Conservation (phyloP, 2,797 vertebrate species). For the Spinus olivaceus region DNA sequence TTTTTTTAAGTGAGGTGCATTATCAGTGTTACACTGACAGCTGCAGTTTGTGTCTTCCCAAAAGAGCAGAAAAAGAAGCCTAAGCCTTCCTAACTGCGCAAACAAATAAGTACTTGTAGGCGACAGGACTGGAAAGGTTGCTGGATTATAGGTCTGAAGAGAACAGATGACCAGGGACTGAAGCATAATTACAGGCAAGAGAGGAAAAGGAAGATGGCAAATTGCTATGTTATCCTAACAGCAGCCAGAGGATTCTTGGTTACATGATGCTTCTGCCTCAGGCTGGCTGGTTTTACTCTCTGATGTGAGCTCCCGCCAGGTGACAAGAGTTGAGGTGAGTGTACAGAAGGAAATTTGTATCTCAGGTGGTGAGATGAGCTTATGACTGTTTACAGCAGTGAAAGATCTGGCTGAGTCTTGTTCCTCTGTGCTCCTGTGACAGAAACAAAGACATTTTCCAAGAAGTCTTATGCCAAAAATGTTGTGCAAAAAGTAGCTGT, state of each 20-base stretch:
- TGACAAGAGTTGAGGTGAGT: neutral
- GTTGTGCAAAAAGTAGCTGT: neutral
- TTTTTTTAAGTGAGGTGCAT: neutral
- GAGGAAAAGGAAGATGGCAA: neutral
- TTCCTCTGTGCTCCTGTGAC: neutral
- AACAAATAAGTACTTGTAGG: neutral
- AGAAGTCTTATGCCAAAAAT: neutral
- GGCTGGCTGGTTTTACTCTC: neutral
- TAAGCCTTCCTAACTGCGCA: neutral
- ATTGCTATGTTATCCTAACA: slow-evolving; percentile 10
- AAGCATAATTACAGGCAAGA: slow-evolving; percentile 46
- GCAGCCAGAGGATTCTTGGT: neutral
- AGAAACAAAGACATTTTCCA: neutral
- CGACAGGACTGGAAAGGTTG: neutral
- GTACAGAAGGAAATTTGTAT: neutral
- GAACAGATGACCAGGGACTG: slow-evolving; percentile 3
- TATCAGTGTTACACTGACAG: accelerated
- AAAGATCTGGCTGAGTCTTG: neutral
- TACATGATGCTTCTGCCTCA: neutral
- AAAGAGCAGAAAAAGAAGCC: neutral
- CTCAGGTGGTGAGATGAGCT: neutral
- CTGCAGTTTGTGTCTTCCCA: neutral
- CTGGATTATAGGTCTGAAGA: slow-evolving; percentile 23
- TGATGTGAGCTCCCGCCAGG: neutral
- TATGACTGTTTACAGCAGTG: neutral